phyloP scores from a whole-genome alignment of 2,797 vertebrate species.

The Xenopus petersii region DNA sequence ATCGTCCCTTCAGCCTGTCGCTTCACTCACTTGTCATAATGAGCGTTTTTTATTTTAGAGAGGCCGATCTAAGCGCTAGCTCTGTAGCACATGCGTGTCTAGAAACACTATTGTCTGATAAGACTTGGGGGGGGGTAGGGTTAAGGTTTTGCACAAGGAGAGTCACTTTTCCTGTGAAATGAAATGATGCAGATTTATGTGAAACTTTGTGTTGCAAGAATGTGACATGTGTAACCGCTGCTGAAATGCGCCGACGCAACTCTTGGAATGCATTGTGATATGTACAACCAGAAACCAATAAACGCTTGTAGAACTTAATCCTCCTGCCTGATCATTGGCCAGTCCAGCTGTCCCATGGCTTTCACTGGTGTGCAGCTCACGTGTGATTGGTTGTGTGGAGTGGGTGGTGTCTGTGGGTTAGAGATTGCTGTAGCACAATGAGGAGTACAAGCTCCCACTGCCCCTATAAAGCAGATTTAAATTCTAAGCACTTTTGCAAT shows the following conservation, averaged over 20 bases:
- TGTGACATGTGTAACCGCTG: conserved; percentile 81
- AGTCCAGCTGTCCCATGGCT: background rate
- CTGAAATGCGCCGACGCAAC: conserved; percentile 83
- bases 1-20: no score
- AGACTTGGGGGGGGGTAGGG: conserved; percentile 62
- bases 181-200: conserved; percentile 54
- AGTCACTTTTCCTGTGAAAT: conserved; percentile 77
- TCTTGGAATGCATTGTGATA: conserved; percentile 98
- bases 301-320: conserved; percentile 87
- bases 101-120: conserved; percentile 67
- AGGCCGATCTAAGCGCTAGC: conserved; percentile 58
- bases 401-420: no score
- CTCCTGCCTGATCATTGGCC: no score
- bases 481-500: no score
- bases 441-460: no score
- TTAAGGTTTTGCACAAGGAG: conserved; percentile 71
- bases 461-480: no score
- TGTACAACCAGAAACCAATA: conserved; percentile 89
- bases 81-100: conserved; percentile 76
- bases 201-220: conserved; percentile 84
- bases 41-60: conserved; percentile 32
- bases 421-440: no score
- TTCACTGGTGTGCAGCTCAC: conserved; percentile 22
- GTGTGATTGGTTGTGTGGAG: no score
- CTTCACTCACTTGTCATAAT: conserved; percentile 59